Conservation (phyloP, 1,140 invertebrate genomes). For the Hylyphantes graminicola region DNA sequence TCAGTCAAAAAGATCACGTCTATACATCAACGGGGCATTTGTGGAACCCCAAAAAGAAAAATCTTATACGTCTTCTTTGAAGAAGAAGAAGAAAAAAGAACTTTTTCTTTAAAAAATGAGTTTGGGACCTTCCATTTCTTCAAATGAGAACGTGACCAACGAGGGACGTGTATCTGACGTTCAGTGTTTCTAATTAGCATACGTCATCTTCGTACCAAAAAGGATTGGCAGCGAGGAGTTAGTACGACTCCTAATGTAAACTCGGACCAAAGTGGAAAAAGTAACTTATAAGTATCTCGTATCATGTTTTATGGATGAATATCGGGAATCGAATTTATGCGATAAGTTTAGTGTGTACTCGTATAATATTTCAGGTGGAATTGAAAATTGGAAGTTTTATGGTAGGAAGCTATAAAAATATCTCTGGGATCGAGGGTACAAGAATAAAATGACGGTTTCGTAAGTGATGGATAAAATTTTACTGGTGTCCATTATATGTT, state of each 20-base stretch:
- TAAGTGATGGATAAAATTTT: too few relatives aligned
- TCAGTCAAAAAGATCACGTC: slow-evolving; percentile 48
- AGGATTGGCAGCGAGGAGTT: neutral
- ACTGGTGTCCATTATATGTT: too few relatives aligned
- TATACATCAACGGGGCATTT: slow-evolving; percentile 28
- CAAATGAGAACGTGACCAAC: neutral
- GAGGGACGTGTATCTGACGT: neutral
- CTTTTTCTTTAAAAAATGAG: neutral
- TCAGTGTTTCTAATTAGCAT: slow-evolving; percentile 14
- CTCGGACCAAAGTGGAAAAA: neutral
- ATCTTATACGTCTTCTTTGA: slow-evolving; percentile 6
- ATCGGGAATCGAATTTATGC: neutral
- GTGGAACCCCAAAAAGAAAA: neutral
- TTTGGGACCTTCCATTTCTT: neutral
- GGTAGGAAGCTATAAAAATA: neutral
- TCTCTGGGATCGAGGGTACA: neutral
- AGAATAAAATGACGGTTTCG: too few relatives aligned
- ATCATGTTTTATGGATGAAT: slow-evolving; percentile 25
- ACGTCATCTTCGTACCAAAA: neutral
- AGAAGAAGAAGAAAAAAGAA: neutral
- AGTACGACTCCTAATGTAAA: neutral
- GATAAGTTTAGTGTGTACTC: slow-evolving; percentile 12
- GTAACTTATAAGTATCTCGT: neutral
- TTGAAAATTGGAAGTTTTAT: slow-evolving; percentile 20
- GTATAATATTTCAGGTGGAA: slow-evolving; percentile 22